Evolutionary conservation across 2,113 vertebrate genomes (phyloP).

Genomic region (Daphoenositta chrysoptera): DNA sequence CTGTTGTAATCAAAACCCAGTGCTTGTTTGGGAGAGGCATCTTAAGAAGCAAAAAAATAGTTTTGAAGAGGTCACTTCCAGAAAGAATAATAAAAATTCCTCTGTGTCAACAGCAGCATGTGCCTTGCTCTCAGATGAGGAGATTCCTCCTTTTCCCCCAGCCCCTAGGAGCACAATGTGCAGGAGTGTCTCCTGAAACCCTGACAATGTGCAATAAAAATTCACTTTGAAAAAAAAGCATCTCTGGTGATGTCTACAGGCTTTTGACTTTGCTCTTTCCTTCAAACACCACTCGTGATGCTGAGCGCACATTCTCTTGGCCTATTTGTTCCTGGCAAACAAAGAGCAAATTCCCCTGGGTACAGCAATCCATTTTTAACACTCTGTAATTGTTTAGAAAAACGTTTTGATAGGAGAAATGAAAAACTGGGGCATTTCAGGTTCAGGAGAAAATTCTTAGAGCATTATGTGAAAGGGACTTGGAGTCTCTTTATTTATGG

Average conservation of each 20-base stretch:
- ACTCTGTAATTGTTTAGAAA: constrained; percentile 58
- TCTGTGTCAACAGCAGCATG: background rate
- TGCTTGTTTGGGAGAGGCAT: background rate
- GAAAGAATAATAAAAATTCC: background rate
- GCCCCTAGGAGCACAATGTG: background rate
- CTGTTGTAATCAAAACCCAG: background rate
- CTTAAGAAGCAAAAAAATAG: background rate
- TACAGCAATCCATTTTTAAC: constrained; percentile 60
- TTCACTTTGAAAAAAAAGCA: background rate
- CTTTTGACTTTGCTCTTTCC: constrained; percentile 63
- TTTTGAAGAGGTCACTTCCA: constrained; percentile 21
- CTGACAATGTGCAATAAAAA: background rate
- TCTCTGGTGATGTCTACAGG: background rate
- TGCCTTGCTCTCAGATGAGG: background rate
- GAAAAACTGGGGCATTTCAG: constrained; percentile 54
- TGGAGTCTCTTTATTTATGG: background rate
- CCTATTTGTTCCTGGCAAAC: constrained; percentile 65
- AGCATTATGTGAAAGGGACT: background rate
- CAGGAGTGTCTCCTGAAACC: background rate
- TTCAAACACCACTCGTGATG: constrained; percentile 55
- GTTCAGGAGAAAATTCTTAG: constrained; percentile 7
- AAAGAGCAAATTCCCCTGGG: constrained; percentile 48
- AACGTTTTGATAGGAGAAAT: constrained; percentile 40
- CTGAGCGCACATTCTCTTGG: constrained; percentile 48
- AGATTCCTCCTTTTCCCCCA: background rate